A percentile compares a stretch with the other conserved stretches of the same genome.
These are phyloP conservation scores for Octomys mimax DNA, from an alignment of 2,797 vertebrate genomes.

Conservation along the genomic window DNA sequence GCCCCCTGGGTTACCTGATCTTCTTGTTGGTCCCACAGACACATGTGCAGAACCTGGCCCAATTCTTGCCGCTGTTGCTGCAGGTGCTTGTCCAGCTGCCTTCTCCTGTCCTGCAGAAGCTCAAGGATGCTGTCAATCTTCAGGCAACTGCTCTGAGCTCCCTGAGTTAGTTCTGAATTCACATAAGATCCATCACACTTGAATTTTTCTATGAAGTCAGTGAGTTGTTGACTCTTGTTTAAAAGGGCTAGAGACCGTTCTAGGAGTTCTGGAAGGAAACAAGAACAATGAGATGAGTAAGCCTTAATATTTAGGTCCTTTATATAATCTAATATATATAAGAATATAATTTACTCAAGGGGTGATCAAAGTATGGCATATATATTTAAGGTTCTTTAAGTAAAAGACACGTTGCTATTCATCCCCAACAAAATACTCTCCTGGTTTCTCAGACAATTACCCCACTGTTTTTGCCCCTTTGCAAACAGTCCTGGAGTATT, in stretches of 20 bases:
- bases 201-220: slow-evolving; percentile 92
- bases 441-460: neutral
- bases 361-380: neutral
- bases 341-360: neutral
- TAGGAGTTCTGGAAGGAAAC: slow-evolving; percentile 91
- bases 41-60: slow-evolving; percentile 87
- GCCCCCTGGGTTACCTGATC: slow-evolving; percentile 87
- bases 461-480: neutral
- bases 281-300: slow-evolving; percentile 3
- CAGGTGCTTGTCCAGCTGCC: slow-evolving; percentile 90
- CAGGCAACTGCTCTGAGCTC: slow-evolving; percentile 89
- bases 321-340: neutral
- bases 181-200: slow-evolving; percentile 90
- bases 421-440: neutral
- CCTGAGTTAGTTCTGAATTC: slow-evolving; percentile 87
- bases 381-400: neutral
- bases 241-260: slow-evolving; percentile 93
- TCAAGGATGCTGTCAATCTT: slow-evolving; percentile 95
- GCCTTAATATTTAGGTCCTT: neutral
- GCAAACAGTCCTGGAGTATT: neutral
- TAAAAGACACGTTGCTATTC: neutral
- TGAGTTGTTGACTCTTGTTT: slow-evolving; percentile 93
- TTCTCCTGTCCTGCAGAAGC: slow-evolving; percentile 94
- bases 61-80: slow-evolving; percentile 87
- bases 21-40: slow-evolving; percentile 90